These are phyloP conservation scores for Rhagoletis zephyria DNA, from an alignment of 1,140 invertebrate genomes.

Conservation along the genomic window DNA sequence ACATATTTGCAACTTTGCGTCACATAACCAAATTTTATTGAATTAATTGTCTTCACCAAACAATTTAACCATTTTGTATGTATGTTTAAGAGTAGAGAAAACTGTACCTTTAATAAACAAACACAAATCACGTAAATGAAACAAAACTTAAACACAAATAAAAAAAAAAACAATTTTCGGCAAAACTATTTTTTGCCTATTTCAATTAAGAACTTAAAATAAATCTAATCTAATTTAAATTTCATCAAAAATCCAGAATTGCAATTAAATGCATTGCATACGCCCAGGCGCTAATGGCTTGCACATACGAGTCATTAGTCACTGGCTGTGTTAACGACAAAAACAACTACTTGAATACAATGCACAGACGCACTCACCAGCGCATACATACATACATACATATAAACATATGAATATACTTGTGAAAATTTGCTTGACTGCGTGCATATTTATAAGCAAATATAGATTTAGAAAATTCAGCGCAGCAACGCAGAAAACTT, in stretches of 20 bases:
- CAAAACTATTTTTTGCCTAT: background rate
- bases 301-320: constrained; percentile 21
- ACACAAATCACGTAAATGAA: too few relatives aligned
- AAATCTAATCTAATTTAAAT: background rate
- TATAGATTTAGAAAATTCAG: constrained; percentile 17
- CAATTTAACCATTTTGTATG: too few relatives aligned
- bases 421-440: background rate
- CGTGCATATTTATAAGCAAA: constrained; percentile 40
- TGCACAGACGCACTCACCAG: background rate
- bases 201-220: background rate
- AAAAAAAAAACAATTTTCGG: background rate
- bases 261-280: constrained; percentile 33
- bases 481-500: background rate
- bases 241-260: background rate
- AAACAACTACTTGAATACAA: constrained; percentile 27
- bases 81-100: too few relatives aligned
- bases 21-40: too few relatives aligned
- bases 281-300: background rate
- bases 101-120: too few relatives aligned
- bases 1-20: too few relatives aligned
- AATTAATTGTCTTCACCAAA: too few relatives aligned
- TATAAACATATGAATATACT: too few relatives aligned
- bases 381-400: background rate
- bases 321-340: background rate
- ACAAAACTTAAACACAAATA: background rate